Evolutionary conservation across 2,888 invertebrate species (phyloP).

Genomic region (Drosophila longiperda): DNA sequence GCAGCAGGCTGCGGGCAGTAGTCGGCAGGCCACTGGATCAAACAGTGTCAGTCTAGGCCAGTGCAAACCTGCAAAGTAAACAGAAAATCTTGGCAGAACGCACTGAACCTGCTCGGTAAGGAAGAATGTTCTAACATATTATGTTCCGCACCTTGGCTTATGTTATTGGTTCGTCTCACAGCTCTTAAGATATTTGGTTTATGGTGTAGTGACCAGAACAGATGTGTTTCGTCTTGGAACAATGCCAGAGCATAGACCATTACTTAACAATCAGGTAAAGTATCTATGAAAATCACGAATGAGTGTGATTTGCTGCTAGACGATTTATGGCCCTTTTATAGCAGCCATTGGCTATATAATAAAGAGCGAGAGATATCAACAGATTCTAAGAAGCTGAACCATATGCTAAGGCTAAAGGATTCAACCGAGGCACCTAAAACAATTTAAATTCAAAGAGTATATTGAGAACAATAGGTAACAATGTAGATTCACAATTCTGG

Average conservation of each 20-base stretch:
- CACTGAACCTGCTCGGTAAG: conserved; percentile 66
- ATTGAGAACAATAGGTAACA: conserved; percentile 21
- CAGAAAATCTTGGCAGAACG: conserved; percentile 49
- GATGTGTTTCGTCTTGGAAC: conserved; percentile 45
- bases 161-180: conserved; percentile 1
- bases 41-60: conserved; percentile 50
- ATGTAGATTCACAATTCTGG: conserved; percentile 55
- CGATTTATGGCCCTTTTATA: conserved; percentile 62
- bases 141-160: conserved; percentile 30
- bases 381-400: conserved; percentile 40
- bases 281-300: conserved; percentile 55
- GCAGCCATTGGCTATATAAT: conserved; percentile 30
- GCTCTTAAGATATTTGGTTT: conserved; percentile 52
- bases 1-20: conserved; percentile 22
- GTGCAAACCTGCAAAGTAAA: conserved; percentile 51
- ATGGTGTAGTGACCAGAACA: conserved; percentile 60
- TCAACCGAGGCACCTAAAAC: conserved; percentile 47
- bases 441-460: conserved; percentile 37
- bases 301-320: conserved; percentile 60
- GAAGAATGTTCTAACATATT: conserved; percentile 26
- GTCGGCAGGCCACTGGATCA: conserved; percentile 65
- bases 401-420: conserved; percentile 50
- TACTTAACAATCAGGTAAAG: conserved; percentile 55
- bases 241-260: conserved; percentile 30
- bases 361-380: conserved; percentile 20